These are phyloP conservation scores for Drosophila fuyamai DNA, from an alignment of 1,140 invertebrate species.

Conservation along the genomic window DNA sequence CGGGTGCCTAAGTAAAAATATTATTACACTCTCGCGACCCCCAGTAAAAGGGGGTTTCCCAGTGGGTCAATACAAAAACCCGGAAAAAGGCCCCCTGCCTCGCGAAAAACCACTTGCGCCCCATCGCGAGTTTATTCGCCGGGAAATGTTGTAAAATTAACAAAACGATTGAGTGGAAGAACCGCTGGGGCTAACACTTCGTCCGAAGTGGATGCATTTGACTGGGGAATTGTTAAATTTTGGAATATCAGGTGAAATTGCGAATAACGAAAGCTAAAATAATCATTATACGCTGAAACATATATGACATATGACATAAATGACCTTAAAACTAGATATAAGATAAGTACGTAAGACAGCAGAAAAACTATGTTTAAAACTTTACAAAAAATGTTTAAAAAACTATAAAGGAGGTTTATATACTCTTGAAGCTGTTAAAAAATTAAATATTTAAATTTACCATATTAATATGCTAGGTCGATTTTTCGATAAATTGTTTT, in stretches of 20 bases:
- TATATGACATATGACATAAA: too few relatives aligned
- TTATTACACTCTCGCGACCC: constrained; percentile 62
- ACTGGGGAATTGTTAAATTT: not conserved
- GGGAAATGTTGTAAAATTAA: constrained; percentile 44
- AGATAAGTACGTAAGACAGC: too few relatives aligned
- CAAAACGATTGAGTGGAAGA: constrained; percentile 48
- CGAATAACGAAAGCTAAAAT: too few relatives aligned
- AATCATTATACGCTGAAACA: too few relatives aligned
- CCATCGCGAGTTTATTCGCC: constrained; percentile 46
- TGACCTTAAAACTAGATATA: too few relatives aligned
- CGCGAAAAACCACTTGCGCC: constrained; percentile 19
- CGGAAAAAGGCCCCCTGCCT: not conserved
- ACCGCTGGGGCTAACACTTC: not conserved
- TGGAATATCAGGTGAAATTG: not conserved
- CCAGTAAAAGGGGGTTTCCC: constrained; percentile 3
- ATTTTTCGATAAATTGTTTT: too few relatives aligned
- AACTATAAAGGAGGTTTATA: too few relatives aligned
- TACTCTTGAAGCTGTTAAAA: too few relatives aligned
- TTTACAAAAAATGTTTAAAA: too few relatives aligned
- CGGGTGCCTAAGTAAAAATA: constrained; percentile 58
- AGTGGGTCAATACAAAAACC: constrained; percentile 29
- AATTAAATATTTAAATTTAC: too few relatives aligned
- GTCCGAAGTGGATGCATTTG: not conserved
- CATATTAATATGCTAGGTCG: too few relatives aligned
- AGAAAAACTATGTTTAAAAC: too few relatives aligned